These are phyloP conservation scores for Heliconius himera DNA, from an alignment of 1,140 invertebrate genomes.

Conservation along the genomic window DNA sequence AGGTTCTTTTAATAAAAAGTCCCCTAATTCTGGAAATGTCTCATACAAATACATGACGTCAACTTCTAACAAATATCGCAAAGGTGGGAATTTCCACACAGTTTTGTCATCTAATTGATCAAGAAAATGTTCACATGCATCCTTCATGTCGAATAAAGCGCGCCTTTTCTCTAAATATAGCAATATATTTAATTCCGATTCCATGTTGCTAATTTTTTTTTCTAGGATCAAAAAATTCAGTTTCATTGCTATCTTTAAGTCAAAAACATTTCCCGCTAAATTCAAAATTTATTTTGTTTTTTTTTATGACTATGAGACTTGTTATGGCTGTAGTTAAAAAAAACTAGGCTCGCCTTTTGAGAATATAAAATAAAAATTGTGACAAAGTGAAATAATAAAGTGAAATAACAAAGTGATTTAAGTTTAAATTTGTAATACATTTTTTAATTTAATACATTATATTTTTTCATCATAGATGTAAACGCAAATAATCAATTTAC, in stretches of 20 bases:
- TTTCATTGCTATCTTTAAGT: background rate
- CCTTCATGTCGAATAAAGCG: constrained; percentile 57
- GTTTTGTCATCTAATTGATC: constrained; percentile 53
- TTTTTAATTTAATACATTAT: background rate
- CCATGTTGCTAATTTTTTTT: background rate
- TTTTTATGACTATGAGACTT: background rate
- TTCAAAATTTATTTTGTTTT: background rate
- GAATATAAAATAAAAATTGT: no score
- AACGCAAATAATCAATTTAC: background rate
- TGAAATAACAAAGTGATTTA: no score
- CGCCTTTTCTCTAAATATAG: constrained; percentile 65
- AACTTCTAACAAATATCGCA: constrained; percentile 59
- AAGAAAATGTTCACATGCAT: constrained; percentile 54
- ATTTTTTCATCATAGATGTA: background rate
- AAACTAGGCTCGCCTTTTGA: no score
- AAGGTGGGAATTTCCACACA: constrained; percentile 61
- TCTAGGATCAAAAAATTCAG: background rate
- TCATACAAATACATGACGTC: constrained; percentile 68
- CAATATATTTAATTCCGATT: constrained; percentile 45
- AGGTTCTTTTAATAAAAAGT: constrained; percentile 61
- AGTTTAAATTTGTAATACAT: no score
- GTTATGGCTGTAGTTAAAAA: background rate
- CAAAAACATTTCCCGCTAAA: constrained; percentile 14
- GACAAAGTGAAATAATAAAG: no score
- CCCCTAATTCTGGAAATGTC: constrained; percentile 52